Base-by-base conservation (phyloP, 2,888 invertebrate species). In the Oscheius myriophilus region DNA sequence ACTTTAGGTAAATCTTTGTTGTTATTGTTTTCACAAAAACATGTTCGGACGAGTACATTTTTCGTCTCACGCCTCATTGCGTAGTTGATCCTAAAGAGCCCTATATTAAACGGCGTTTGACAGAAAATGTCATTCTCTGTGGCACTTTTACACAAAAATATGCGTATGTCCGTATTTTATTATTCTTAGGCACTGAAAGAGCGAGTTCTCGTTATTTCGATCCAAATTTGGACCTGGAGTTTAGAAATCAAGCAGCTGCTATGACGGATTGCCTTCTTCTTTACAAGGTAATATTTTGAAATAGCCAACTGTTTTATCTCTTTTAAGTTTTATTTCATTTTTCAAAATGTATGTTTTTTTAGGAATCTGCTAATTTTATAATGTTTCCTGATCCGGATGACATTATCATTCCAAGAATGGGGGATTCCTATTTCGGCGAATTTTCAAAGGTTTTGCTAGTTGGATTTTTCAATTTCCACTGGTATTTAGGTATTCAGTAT, bases 191-290 rank as follows among this genome's bases (percentile, higher is more conserved):
- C 4, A 12, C 45, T 1, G 42, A 75, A 0, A 68, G 75, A 25
- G 77, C 76, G 1, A 54, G 73, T 9, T 51, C 69, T 12, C 62
- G 73, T 4, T 72, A 61, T 33, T 82, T 79, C 58, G 76, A 82
- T 54, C 82, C 83, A 6, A 83, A 84, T 62, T 57, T 69, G 9
- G 82, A 83, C 59, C 61, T 83, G n/a, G 83, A 83, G 51, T 83
- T 82, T 69, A 46, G 83, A 58, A 83, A 83, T 74, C 83, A 83
- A 63, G 83, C 83, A 11, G 75, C 76, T 9, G 82, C 83, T 0
- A 84, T 84, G 78, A 83, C 83, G 18, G 83, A 83, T 59, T 83
- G 83, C 64, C 72, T 83, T 23, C 61, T 83, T 9, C 71, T 76
- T 57, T 83, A 83, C 67, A 82, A 79, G 59, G 79, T 78, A 43